phyloP scores from a whole-genome alignment of 2,888 invertebrate species.

The Cataglyphis livida region DNA sequence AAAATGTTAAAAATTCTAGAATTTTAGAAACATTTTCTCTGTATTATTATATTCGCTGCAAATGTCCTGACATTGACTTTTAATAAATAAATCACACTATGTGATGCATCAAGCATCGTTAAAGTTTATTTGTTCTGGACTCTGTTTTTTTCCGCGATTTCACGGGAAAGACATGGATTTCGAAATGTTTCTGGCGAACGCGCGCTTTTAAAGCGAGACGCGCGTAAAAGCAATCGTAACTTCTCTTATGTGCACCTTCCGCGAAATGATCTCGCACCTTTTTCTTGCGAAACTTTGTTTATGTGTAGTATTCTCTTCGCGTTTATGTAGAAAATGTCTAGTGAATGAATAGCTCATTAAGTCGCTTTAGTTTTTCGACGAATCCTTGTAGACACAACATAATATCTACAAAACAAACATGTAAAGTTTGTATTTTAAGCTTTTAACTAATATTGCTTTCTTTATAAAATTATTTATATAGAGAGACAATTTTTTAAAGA shows the following conservation, averaged over 20 bases:
- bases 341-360: constrained; percentile 10
- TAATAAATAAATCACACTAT: constrained; percentile 30
- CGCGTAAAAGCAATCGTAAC: constrained; percentile 44
- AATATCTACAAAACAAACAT: background rate
- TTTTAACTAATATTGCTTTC: background rate
- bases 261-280: constrained; percentile 43
- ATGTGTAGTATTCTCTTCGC: background rate
- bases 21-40: background rate
- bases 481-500: background rate
- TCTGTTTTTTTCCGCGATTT: constrained; percentile 49
- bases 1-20: background rate
- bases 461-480: background rate
- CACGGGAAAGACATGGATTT: constrained; percentile 44
- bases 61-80: constrained; percentile 13
- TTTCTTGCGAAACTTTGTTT: constrained; percentile 48
- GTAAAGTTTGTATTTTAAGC: background rate
- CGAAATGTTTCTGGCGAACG: constrained; percentile 39
- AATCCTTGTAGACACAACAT: constrained; percentile 11
- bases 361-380: background rate
- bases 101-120: constrained; percentile 24
- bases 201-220: constrained; percentile 32
- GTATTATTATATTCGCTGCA: constrained; percentile 9
- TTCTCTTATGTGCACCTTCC: constrained; percentile 30
- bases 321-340: constrained; percentile 17
- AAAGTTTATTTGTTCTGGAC: constrained; percentile 36